A percentile compares a stretch with the other conserved stretches of the same genome.
Evolutionary conservation across 2,113 vertebrate species (phyloP).

Genomic region (Chrysochloris asiatica): DNA sequence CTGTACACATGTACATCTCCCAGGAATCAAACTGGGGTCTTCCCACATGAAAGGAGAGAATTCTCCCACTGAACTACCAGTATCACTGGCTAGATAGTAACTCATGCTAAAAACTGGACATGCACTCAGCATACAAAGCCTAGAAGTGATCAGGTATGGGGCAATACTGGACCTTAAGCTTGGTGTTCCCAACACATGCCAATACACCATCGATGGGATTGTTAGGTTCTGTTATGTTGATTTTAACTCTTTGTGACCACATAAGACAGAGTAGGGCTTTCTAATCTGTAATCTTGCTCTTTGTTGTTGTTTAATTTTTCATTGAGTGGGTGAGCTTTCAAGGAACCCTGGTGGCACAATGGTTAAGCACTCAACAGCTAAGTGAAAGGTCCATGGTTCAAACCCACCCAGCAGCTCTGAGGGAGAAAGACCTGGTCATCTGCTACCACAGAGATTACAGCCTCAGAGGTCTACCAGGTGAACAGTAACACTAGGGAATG

Average conservation of each 20-base stretch:
- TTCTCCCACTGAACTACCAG: not conserved
- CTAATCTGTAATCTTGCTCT: too few species aligned
- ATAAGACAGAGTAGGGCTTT: too few species aligned
- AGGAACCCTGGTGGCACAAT: not conserved
- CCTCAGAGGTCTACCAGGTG: too few species aligned
- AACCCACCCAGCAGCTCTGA: not conserved
- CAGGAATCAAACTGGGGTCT: not conserved
- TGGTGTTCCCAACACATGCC: too few species aligned
- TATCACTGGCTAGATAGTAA: not conserved
- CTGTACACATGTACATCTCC: not conserved
- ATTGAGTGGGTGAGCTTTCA: too few species aligned
- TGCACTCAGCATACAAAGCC: not conserved
- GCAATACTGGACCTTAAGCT: not conserved
- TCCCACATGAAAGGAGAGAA: not conserved
- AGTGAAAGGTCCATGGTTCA: not conserved
- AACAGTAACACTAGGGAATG: too few species aligned
- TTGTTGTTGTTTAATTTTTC: too few species aligned
- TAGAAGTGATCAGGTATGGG: not conserved
- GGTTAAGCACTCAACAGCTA: not conserved
- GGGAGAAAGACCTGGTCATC: not conserved
- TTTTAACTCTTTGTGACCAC: too few species aligned
- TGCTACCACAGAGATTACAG: too few species aligned
- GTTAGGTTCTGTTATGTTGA: too few species aligned
- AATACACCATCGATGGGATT: too few species aligned
- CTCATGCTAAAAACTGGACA: not conserved